Conservation (phyloP, 2,113 vertebrate species). For the Pogona vitticeps region DNA sequence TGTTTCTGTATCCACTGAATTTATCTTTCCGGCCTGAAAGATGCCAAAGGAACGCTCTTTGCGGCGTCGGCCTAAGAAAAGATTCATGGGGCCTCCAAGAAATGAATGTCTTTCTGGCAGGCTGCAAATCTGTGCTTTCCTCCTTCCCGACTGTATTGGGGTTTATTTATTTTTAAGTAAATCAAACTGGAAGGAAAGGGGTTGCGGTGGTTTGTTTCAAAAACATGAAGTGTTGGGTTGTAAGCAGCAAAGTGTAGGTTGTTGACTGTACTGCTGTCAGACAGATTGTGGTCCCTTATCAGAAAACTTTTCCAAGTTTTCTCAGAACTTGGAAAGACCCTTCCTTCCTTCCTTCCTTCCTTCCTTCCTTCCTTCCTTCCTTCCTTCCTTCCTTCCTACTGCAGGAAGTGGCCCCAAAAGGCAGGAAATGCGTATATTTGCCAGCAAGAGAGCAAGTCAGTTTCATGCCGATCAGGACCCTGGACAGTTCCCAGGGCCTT, state of each 20-base stretch:
- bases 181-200: not conserved
- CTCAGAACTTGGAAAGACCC: no score
- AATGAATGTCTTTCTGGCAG: conserved; percentile 11
- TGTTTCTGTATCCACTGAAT: not conserved
- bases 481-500: not conserved
- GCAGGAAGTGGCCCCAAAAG: not conserved
- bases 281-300: no score
- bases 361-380: no score
- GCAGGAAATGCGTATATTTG: not conserved
- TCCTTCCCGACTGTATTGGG: not conserved
- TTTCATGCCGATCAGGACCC: not conserved
- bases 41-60: not conserved
- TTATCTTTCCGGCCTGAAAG: not conserved
- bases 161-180: not conserved
- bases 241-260: not conserved
- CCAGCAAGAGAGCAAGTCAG: not conserved
- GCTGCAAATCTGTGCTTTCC: conserved; percentile 10
- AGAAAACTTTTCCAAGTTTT: no score
- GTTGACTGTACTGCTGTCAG: no score
- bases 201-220: not conserved
- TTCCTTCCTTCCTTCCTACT: no score
- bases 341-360: no score
- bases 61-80: not conserved
- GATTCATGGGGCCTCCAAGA: not conserved
- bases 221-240: not conserved